Base-by-base conservation (phyloP, 2,888 invertebrate species). In the Malachius bipustulatus region DNA sequence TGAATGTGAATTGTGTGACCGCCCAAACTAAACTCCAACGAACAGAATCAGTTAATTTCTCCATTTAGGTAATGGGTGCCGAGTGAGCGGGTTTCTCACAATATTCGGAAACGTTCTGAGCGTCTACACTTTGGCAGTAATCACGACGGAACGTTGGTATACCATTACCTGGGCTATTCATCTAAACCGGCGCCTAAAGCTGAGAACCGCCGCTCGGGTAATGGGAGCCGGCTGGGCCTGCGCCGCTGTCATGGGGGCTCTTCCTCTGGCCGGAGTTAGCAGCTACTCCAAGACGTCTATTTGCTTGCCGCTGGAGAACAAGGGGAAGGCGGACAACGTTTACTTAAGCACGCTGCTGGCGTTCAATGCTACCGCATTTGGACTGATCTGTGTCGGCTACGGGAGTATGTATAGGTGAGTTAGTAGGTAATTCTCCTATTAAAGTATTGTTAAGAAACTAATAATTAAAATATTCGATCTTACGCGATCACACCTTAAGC, bases 281-380 rank as follows among this genome's bases (percentile, higher is more conserved):
- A 70, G 68, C 45, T 79, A 77, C 57, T 66, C 73, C 24, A 73
- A 69, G 49, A 77, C 77, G 43, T 75, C 75, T 50, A 75, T 78
- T 26, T 79, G 79, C 52, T 60, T 79, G 34, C 78, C 78, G 1
- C 63, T 79, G 57, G 71, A 73, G 47, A 71, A 69, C 33, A 62
- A 63, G 16, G 60, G 65, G 35, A 49, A 64, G 26, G 56, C 59
- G 2, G 75, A 75, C 48, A 59, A 68, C 24, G 66, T 64, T 8
- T 77, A 75, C 55, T 58, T 76, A 16, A 59, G 68, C 8, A 62
- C 66, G 14, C 57, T 76, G 4, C 59, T 79, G 11, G 58, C 69
- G 3, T 65, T 75, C 54, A 77, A 77, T 51, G 71, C 72, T 1
- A 48, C 71, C 3, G 75, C 76, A 0, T 79, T 79, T 57, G 54